A percentile compares a stretch with the other conserved stretches of the same genome.
Evolutionary conservation across 35 echinoderm and acorn worm genomes (phyloP).

Genomic region (Ophioderma brevispina): DNA sequence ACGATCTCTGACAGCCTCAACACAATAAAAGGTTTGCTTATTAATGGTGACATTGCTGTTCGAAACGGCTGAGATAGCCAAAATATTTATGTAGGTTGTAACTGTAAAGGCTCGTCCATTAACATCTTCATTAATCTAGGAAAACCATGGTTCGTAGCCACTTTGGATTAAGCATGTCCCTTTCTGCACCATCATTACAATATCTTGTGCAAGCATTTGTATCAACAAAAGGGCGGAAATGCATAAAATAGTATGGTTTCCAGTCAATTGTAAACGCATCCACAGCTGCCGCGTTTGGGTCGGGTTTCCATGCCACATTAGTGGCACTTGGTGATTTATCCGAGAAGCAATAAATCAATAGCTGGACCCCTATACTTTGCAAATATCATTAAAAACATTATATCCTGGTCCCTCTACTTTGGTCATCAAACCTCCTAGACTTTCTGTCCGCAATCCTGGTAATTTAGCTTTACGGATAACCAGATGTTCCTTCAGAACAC

Average conservation of each 20-base stretch:
- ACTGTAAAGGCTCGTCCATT: too few species aligned
- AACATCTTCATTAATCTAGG: too few species aligned
- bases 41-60: conserved; percentile 2
- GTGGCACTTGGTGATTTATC: conserved; percentile 51
- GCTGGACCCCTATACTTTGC: conserved; percentile 35
- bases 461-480: conserved; percentile 53
- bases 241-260: conserved; percentile 88
- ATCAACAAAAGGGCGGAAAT: conserved; percentile 65
- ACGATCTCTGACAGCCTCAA: too few species aligned
- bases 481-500: conserved; percentile 68
- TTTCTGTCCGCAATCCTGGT: conserved; percentile 71
- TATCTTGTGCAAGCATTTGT: conserved; percentile 42
- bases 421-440: conserved; percentile 65
- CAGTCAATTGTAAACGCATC: too few species aligned
- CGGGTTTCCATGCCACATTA: conserved; percentile 77
- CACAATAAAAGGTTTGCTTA: too few species aligned
- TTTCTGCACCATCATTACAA: neutral
- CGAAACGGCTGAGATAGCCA: neutral
- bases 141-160: conserved; percentile 38
- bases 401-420: conserved; percentile 68
- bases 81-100: too few species aligned
- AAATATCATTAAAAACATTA: conserved; percentile 46
- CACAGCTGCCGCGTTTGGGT: conserved; percentile 35
- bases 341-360: conserved; percentile 77
- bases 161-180: neutral